Conservation (phyloP, 2,888 invertebrate species). For the Sphaeridia pumilis region DNA sequence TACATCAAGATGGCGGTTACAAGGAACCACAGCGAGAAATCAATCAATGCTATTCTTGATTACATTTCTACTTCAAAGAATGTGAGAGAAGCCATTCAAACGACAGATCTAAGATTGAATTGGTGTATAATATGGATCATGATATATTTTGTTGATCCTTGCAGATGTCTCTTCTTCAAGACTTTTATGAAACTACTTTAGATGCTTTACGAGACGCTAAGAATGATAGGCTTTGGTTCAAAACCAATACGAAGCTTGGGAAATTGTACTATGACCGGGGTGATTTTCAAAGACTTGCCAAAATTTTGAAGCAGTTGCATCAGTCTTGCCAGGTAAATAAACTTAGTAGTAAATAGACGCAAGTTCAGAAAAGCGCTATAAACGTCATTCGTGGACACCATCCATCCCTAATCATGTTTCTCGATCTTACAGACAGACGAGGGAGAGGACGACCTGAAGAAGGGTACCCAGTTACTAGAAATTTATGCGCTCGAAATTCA, state of each 20-base stretch:
- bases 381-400: too few species aligned
- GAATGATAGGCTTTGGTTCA: conserved; percentile 98
- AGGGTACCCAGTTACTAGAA: conserved; percentile 93
- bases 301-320: conserved; percentile 93
- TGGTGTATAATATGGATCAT: too few species aligned
- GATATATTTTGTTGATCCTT: conserved; percentile 26
- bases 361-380: too few species aligned
- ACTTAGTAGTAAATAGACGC: too few species aligned
- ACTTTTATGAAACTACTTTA: conserved; percentile 94
- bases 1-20: conserved; percentile 99
- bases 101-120: too few species aligned
- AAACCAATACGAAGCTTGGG: conserved; percentile 97
- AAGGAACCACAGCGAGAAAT: conserved; percentile 97
- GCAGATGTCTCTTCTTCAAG: conserved; percentile 92
- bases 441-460: conserved; percentile 93
- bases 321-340: conserved; percentile 82
- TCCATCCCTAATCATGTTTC: too few species aligned
- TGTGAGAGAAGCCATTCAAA: conserved; percentile 57
- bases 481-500: conserved; percentile 99
- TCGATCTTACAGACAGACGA: conserved; percentile 67
- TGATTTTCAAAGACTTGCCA: conserved; percentile 86
- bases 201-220: conserved; percentile 94
- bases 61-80: conserved; percentile 99
- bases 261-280: conserved; percentile 95
- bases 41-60: conserved; percentile 97